Conservation (phyloP, 2,113 vertebrate genomes). For the Leptobrachium leishanense region DNA sequence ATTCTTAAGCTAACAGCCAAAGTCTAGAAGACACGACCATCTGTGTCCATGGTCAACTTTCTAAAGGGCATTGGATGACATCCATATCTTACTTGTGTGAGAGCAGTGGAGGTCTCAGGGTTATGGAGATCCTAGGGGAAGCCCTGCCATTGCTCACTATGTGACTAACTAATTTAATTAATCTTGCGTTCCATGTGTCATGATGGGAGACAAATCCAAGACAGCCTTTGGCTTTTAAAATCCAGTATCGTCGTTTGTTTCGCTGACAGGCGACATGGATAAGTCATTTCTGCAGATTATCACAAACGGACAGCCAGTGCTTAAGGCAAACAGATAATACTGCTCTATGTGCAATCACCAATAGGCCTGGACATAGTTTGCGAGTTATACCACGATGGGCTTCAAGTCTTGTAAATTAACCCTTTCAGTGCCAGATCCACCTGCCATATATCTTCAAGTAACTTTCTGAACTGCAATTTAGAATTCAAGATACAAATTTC, state of each 20-base stretch:
- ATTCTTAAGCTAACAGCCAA: conserved; percentile 20
- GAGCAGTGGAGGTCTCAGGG: conserved; percentile 12
- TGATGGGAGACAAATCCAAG: not conserved
- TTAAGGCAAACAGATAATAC: conserved; percentile 12
- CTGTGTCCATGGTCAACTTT: conserved; percentile 54
- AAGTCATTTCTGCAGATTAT: conserved; percentile 1
- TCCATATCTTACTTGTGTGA: conserved; percentile 11
- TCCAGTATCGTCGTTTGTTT: not conserved
- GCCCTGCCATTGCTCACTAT: conserved; percentile 30
- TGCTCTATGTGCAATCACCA: not conserved
- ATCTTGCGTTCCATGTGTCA: conserved; percentile 11
- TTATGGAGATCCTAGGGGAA: not conserved
- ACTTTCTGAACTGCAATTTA: no score
- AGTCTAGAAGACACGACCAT: conserved; percentile 46
- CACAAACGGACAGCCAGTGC: conserved; percentile 5
- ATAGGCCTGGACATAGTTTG: not conserved
- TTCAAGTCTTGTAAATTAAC: no score
- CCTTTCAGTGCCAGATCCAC: no score
- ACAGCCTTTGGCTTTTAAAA: conserved; percentile 14
- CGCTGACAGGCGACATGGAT: conserved; percentile 4
- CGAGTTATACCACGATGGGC: not conserved
- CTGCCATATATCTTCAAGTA: no score
- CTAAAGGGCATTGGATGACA: not conserved
- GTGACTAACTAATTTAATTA: conserved; percentile 44
- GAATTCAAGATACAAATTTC: no score